Evolutionary conservation across 2,888 invertebrate genomes (phyloP), one percentile per base, ranked within the genome.

Genomic region (Eupeodes latifasciatus): DNA sequence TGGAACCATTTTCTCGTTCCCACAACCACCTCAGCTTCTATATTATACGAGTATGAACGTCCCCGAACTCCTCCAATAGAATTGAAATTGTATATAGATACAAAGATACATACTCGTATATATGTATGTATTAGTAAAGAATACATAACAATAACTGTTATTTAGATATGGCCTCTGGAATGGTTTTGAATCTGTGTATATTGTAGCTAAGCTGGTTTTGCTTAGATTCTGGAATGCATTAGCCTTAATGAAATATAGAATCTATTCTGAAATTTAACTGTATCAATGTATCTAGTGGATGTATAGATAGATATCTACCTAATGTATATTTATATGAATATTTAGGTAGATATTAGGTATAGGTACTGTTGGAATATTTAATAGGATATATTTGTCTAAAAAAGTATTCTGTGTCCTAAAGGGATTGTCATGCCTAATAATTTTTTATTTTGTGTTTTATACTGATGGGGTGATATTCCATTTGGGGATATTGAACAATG

Each of bases 211-310:
- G 7, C 6, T 59, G 59, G 34, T 36, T 59, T 14, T n/a, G 36
- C n/a, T 7, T 59, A 59, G 40, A 80, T 71, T 81, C 72, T 77
- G 77, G 81, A 81, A 85, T 81, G 77, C 85, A 85, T 85, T 85
- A 85, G 77, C 67, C 40, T 40, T 64, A 77, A 85, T 85, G 81
- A 85, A 85, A 57, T 85, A 85, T 74, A 59, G 67, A 64, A 61
- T 44, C 7, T 79, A 67, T 67, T 85, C 61, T 61, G 55, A 81
- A 19, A 66, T 85, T 77, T 71, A 77, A 81, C 49, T 76, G 49
- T 57, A 19, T 77, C 61, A 44, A 55, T 40, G 64, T 55, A 34
- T 75, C 71, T 40, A 57, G 75, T 74, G 55, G 36, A 36, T 67
- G 11, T 27, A 27, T 27, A 27, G 27, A 27, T 27, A 27, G 0